Conservation (phyloP, 2,113 vertebrate genomes). For the Gulo gulo region DNA sequence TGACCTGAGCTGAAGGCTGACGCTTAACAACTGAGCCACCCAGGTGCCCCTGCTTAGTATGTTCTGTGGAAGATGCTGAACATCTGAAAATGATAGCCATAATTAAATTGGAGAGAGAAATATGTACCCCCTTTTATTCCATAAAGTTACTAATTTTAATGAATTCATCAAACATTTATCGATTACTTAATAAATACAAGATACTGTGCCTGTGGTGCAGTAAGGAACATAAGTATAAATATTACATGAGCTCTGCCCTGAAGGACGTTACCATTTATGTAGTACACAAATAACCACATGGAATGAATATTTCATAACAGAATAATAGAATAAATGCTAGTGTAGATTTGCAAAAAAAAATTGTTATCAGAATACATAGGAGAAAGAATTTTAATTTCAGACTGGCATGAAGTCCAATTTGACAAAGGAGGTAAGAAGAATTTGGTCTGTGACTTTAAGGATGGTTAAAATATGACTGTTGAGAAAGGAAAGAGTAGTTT, state of each 20-base stretch:
- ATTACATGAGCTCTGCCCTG: not conserved
- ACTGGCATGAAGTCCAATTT: not conserved
- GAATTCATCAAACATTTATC: not conserved
- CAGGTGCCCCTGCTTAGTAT: not conserved
- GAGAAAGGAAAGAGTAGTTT: not conserved
- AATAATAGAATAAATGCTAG: not conserved
- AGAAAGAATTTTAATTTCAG: conserved; percentile 17
- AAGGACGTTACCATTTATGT: not conserved
- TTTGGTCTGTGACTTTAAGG: not conserved
- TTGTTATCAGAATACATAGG: not conserved
- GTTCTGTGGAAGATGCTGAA: not conserved
- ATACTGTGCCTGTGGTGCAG: not conserved
- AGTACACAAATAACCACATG: not conserved
- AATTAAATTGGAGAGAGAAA: conserved; percentile 5
- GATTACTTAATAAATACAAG: conserved; percentile 21
- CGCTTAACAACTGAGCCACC: too few species aligned
- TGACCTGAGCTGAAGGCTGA: too few species aligned
- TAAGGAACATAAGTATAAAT: not conserved
- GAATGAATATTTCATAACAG: conserved; percentile 41
- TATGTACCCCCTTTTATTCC: not conserved
- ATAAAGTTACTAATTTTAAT: not conserved
- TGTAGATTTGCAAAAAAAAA: not conserved
- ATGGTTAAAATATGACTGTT: not conserved
- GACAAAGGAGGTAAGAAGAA: not conserved
- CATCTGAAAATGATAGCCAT: conserved; percentile 30